Evolutionary conservation across 2,113 vertebrate species (phyloP).

Genomic region (Oophaga pumilio): DNA sequence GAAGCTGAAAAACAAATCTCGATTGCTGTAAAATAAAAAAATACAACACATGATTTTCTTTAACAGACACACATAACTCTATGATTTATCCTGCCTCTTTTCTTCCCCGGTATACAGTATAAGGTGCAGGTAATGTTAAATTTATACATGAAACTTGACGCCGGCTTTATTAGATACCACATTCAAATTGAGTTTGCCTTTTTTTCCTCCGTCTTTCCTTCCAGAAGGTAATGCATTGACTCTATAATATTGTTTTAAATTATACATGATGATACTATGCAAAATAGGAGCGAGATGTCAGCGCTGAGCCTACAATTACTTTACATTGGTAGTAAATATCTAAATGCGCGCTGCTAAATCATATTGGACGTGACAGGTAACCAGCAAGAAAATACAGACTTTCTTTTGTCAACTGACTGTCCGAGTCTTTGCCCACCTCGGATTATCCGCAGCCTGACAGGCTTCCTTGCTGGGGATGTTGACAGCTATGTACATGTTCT

Average conservation of each 20-base stretch:
- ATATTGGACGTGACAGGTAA: conserved; percentile 56
- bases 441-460: conserved; percentile 39
- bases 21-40: conserved; percentile 29
- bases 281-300: conserved; percentile 40
- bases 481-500: conserved; percentile 50
- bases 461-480: conserved; percentile 44
- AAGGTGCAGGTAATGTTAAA: conserved; percentile 55
- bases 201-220: conserved; percentile 10
- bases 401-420: conserved; percentile 56
- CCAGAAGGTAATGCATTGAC: conserved; percentile 23
- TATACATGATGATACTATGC: conserved; percentile 57
- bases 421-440: conserved; percentile 53
- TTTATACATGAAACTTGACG: conserved; percentile 58
- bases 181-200: conserved; percentile 35
- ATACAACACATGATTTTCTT: conserved; percentile 47
- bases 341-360: conserved; percentile 46
- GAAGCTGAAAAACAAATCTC: conserved; percentile 56
- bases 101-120: conserved; percentile 1
- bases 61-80: conserved; percentile 55
- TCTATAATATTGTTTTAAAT: conserved; percentile 49
- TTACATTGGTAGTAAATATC: conserved; percentile 53
- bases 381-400: conserved; percentile 46
- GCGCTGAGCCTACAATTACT: conserved; percentile 41
- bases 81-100: conserved; percentile 45
- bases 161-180: conserved; percentile 52